These are phyloP conservation scores for Drosophila simulans DNA, from an alignment of 1,140 invertebrate genomes.

Conservation along the genomic window DNA sequence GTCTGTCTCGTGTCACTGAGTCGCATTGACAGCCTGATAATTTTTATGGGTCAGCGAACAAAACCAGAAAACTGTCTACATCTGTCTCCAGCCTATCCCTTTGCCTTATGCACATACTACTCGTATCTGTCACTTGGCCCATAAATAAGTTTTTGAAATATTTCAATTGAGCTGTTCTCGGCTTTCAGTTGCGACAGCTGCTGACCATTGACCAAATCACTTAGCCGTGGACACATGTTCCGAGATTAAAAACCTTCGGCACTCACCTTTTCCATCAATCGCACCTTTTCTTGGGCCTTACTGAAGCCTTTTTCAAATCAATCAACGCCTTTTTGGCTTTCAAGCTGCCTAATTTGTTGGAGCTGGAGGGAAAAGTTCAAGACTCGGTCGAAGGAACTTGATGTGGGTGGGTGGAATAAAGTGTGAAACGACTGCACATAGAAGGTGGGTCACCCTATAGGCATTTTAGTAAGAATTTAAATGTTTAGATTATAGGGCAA, in stretches of 20 bases:
- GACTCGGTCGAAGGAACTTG: slow-evolving; percentile 17
- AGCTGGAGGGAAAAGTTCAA: slow-evolving; percentile 17
- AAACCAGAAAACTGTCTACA: slow-evolving; percentile 30
- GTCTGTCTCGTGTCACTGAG: slow-evolving; percentile 36
- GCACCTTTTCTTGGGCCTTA: slow-evolving; percentile 8
- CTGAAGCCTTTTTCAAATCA: slow-evolving; percentile 65
- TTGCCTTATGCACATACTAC: slow-evolving; percentile 12
- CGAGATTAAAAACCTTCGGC: slow-evolving; percentile 17
- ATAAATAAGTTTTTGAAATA: slow-evolving; percentile 36
- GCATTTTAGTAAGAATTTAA: not conserved
- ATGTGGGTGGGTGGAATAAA: not conserved
- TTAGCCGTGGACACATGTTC: slow-evolving; percentile 15
- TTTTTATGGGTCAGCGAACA: slow-evolving; percentile 48
- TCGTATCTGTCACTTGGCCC: slow-evolving; percentile 25
- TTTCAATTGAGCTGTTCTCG: slow-evolving; percentile 51
- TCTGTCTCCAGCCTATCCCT: slow-evolving; percentile 32
- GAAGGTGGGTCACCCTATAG: slow-evolving; percentile 8
- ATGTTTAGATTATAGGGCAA: not conserved
- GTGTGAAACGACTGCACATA: not conserved
- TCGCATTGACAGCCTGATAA: slow-evolving; percentile 50
- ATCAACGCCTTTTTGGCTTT: slow-evolving; percentile 67
- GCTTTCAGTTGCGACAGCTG: slow-evolving; percentile 43
- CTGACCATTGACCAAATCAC: slow-evolving; percentile 47
- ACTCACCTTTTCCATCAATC: slow-evolving; percentile 22
- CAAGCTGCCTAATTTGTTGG: slow-evolving; percentile 68